Percentiles rank a stretch among this genome's conserved stretches.
Evolutionary conservation across 2,113 vertebrate genomes (phyloP).

Genomic region (Saccopteryx leptura): DNA sequence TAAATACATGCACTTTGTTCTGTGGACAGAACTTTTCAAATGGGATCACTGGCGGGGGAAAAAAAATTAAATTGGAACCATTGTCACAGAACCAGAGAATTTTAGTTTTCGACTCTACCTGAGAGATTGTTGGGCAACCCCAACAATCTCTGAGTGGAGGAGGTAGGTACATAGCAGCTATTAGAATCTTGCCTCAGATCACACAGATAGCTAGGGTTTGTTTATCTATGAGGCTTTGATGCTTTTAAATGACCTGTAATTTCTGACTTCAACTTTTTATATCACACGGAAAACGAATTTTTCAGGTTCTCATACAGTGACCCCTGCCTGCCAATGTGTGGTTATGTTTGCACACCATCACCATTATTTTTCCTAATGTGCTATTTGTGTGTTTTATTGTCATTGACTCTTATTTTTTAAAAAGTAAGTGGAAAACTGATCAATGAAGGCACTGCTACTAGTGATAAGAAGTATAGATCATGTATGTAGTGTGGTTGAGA

Average conservation of each 20-base stretch:
- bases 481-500: not conserved
- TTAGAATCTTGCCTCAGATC: not conserved
- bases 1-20: not conserved
- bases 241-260: not conserved
- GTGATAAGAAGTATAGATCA: not conserved
- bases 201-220: not conserved
- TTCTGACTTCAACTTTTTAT: not conserved
- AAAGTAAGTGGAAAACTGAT: not conserved
- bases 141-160: not conserved
- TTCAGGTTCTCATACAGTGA: not conserved
- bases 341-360: not conserved
- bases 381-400: not conserved
- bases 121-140: not conserved
- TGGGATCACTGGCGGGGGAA: not conserved
- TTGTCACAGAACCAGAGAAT: not conserved
- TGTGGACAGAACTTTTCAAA: not conserved
- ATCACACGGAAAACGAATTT: not conserved
- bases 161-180: not conserved
- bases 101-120: not conserved
- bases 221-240: not conserved
- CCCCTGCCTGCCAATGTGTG: not conserved
- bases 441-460: not conserved
- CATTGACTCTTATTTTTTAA: not conserved
- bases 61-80: not conserved
- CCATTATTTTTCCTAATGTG: not conserved